Percentiles rank a stretch among this genome's conserved stretches.
Evolutionary conservation across 2,797 vertebrate genomes (phyloP).

Genomic region (Balearica regulorum): DNA sequence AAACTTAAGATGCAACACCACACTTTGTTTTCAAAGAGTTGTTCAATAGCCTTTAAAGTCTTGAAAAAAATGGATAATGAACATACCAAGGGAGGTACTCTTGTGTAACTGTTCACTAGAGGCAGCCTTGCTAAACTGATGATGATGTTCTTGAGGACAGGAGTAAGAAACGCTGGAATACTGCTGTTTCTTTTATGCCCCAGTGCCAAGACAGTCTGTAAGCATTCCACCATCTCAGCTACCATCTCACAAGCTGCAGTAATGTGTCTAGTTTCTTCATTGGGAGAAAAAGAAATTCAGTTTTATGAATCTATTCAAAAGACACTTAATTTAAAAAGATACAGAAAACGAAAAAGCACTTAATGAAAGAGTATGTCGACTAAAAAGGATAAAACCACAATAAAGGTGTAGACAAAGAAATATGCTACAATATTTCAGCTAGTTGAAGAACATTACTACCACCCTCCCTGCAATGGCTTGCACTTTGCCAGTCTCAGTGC

Average conservation of each 20-base stretch:
- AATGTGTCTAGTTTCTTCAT: conserved; percentile 58
- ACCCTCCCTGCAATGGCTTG: not conserved
- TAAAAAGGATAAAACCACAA: not conserved
- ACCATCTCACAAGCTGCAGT: conserved; percentile 85
- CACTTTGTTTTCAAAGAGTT: not conserved
- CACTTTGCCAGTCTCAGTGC: not conserved
- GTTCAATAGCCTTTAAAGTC: not conserved
- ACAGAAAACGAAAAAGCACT: not conserved
- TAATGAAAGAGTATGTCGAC: not conserved
- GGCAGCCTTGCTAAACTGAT: conserved; percentile 93
- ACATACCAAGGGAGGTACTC: conserved; percentile 93
- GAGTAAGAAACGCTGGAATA: conserved; percentile 89
- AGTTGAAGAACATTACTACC: not conserved
- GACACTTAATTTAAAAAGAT: not conserved
- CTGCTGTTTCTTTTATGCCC: conserved; percentile 84
- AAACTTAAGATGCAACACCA: not conserved
- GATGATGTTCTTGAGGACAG: conserved; percentile 87
- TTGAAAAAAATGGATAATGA: not conserved
- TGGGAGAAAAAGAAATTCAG: not conserved
- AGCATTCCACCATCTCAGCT: conserved; percentile 91
- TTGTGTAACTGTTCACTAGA: conserved; percentile 93
- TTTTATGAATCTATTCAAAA: not conserved
- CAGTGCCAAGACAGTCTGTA: conserved; percentile 84
- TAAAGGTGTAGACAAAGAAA: not conserved
- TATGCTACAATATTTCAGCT: not conserved